Evolutionary conservation across 2,888 invertebrate genomes (phyloP), one percentile per base, ranked within the genome.

Genomic region (Nephrotoma guestfalica): DNA sequence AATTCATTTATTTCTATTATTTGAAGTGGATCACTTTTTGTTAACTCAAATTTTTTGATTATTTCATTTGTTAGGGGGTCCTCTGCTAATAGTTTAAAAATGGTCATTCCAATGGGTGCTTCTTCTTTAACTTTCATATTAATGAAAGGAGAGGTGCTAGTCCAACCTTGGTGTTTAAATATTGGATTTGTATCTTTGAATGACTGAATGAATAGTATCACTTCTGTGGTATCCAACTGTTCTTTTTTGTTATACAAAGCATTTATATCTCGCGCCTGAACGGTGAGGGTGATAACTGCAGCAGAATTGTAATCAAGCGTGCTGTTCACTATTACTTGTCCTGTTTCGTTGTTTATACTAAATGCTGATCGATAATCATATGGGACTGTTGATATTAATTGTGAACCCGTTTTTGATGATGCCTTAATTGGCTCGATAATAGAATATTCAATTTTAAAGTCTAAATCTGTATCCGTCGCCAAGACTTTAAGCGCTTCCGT

Each of bases 191-290:
- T 94, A 88, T 96, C 95, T 88, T 95, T 94, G 89, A 95, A 95
- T 0, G 96, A 95, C 89, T 96, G 95, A 42, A 96, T 93, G 89
- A 96, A 96, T 71, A 96, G 92, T 0, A 96, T 96, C 6, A 96
- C 94, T 89, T 96, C 96, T 0, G 93, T 94, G 86, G 92, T 91
- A 86, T 94, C 94, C 83, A 93, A 92, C 90, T 96, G 96, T 1
- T 92, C 91, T 2, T 94, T 94, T 86, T 93, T 93, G 88, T 94
- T 93, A 0, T 94, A 92, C 88, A 94, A 93, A 0, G 96, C 96
- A 89, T 96, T 96, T 2, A 93, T 88, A 90, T 96, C 96, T 30
- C 92, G 91, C 0, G 94, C 96, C 90, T 94, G 93, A 0, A 96
- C 93, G 0, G 94, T 94, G n/a, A 96, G 90, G 88, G 95, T 95